Evolutionary conservation across 1,140 invertebrate species (phyloP).

Genomic region (Caenorhabditis briggsae): DNA sequence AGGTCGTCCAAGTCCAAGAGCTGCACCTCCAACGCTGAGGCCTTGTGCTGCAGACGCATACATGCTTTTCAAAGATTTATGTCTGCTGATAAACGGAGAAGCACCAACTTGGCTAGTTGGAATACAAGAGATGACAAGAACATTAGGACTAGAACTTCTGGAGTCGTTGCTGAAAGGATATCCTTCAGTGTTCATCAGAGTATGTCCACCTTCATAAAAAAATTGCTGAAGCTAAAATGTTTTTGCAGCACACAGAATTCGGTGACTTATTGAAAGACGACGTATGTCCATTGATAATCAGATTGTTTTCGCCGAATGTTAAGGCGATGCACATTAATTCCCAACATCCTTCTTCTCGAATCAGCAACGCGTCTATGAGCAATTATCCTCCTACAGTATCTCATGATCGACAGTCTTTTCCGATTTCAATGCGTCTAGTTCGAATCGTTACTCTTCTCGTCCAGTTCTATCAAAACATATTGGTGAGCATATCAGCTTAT

Average conservation of each 20-base stretch:
- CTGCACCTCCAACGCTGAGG: conserved; percentile 82
- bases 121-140: conserved; percentile 95
- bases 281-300: conserved; percentile 96
- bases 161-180: conserved; percentile 93
- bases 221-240: neutral
- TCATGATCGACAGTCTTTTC: conserved; percentile 93
- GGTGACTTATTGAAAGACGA: conserved; percentile 93
- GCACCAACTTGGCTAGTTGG: conserved; percentile 93
- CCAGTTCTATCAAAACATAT: conserved; percentile 44
- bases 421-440: conserved; percentile 93
- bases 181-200: conserved; percentile 91
- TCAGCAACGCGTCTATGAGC: neutral
- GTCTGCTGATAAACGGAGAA: conserved; percentile 95
- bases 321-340: conserved; percentile 51
- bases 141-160: conserved; percentile 93
- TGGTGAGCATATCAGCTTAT: conserved; percentile 12
- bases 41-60: conserved; percentile 94
- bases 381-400: conserved; percentile 80
- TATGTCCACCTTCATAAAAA: conserved; percentile 78
- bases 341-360: conserved; percentile 33
- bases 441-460: conserved; percentile 87
- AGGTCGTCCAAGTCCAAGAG: conserved; percentile 57
- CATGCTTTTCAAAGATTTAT: conserved; percentile 95
- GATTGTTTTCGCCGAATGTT: conserved; percentile 86
- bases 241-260: conserved; percentile 90